Evolutionary conservation across 2,113 vertebrate species (phyloP).

Genomic region (Oriolus oriolus): DNA sequence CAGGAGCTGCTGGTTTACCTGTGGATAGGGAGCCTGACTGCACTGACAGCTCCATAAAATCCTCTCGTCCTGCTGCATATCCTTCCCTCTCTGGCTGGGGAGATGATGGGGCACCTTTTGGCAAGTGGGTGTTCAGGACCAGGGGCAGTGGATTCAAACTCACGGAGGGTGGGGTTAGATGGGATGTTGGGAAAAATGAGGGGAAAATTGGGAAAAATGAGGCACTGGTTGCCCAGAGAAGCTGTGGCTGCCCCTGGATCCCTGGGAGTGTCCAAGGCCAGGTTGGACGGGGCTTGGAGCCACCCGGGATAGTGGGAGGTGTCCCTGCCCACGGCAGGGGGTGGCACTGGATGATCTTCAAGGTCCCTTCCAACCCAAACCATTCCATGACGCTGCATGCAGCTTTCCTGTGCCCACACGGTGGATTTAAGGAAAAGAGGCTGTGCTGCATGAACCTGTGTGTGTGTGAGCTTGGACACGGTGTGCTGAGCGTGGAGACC

Average conservation of each 20-base stretch:
- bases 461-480: background rate
- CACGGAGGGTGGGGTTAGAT: background rate
- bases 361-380: background rate
- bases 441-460: background rate
- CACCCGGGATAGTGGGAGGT: rapidly evolving
- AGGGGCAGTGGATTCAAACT: background rate
- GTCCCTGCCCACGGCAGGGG: background rate
- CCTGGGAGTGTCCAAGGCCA: background rate
- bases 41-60: background rate
- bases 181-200: background rate
- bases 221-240: background rate
- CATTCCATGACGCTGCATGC: background rate
- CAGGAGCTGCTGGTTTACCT: background rate
- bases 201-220: background rate
- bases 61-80: background rate
- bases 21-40: background rate
- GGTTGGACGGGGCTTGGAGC: rapidly evolving
- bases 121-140: background rate
- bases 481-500: background rate
- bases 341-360: rapidly evolving
- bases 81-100: background rate
- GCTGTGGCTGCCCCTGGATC: background rate
- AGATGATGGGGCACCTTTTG: background rate
- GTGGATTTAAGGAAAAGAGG: rapidly evolving
- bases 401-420: rapidly evolving